Evolutionary conservation across 2,888 invertebrate genomes (phyloP).

Genomic region (Ethmia dodecea): DNA sequence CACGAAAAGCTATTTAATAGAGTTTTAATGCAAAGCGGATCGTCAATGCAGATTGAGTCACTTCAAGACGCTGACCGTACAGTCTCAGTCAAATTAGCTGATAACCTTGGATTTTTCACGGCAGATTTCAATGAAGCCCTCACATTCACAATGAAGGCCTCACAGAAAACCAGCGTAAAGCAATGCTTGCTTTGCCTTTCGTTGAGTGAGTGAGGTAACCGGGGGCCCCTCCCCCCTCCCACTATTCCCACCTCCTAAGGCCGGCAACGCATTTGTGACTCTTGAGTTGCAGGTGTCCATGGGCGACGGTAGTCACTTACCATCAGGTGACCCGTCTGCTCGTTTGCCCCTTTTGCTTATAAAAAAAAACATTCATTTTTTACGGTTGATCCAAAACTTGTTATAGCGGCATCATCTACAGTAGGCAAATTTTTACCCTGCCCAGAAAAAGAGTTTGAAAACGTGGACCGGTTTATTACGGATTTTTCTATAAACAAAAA

Average conservation of each 20-base stretch:
- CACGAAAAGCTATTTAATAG: constrained; percentile 32
- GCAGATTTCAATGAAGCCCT: constrained; percentile 27
- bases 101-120: constrained; percentile 22
- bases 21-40: constrained; percentile 26
- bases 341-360: too few relatives aligned
- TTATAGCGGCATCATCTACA: constrained; percentile 24
- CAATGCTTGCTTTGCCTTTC: too few relatives aligned
- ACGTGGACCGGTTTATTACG: constrained; percentile 28
- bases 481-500: constrained; percentile 22
- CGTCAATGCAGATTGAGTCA: constrained; percentile 17
- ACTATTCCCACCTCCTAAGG: too few relatives aligned
- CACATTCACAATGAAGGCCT: too few relatives aligned
- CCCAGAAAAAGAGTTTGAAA: constrained; percentile 30
- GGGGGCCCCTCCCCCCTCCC: too few relatives aligned
- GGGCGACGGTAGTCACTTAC: too few relatives aligned
- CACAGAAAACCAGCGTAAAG: too few relatives aligned
- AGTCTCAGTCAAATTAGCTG: constrained; percentile 19
- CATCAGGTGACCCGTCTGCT: too few relatives aligned
- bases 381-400: constrained; percentile 20
- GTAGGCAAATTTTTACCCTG: constrained; percentile 22
- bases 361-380: too few relatives aligned
- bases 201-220: too few relatives aligned
- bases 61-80: constrained; percentile 20
- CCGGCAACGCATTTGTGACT: too few relatives aligned
- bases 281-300: too few relatives aligned